Base-by-base conservation (phyloP, 2,113 vertebrate genomes). In the Neolamprologus variostigma region DNA sequence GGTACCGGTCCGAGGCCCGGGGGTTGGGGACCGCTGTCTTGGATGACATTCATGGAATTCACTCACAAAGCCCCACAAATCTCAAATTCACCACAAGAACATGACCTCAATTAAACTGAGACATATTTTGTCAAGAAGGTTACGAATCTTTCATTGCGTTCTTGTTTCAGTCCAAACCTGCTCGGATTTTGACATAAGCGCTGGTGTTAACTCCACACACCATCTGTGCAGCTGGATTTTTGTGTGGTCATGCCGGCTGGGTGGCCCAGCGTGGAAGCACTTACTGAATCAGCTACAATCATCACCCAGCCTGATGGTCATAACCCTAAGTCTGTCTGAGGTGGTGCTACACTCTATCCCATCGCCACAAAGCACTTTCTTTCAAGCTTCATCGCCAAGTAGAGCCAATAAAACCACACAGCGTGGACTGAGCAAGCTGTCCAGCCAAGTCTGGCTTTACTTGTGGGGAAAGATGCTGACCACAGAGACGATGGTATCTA, bases 241-340 rank as follows among this genome's bases (percentile, higher is more conserved):
- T 42, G 80, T 92, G 91, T 90, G 82, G 94, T 90, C 84, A 66
- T 28, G 59, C 42, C 59, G 47, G 63, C 89, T 93, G 95, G 93
- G 95, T 95, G 94, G 96, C 87, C 95, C 33, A 66, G 63, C 42
- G 35, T 87, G 80, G 80, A 91, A 87, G 78, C 68, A 87, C 88
- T 93, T 86, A 87, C 93, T 93, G 91, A 95, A 94, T 96, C 91
- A 95, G 93, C 93, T 90, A n/a, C 91, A 91, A 63, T 86, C 88
- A 85, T 61, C 78, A 37, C 33, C 80, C n/a, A 28, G 86, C 31
- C 84, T 78, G 61, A 84, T 68, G 83, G 61, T 84, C 81, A 71
- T 78, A 51, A 78, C 45, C 73, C 26, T 31, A 51, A 50, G 45
- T 51, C 26, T n/a, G 4, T 76, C 42, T 9, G 31, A 42, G 47